Percentiles rank a stretch among this genome's conserved stretches.
phyloP scores from a whole-genome alignment of 2,113 vertebrate genomes.

The Phaethon lepturus region DNA sequence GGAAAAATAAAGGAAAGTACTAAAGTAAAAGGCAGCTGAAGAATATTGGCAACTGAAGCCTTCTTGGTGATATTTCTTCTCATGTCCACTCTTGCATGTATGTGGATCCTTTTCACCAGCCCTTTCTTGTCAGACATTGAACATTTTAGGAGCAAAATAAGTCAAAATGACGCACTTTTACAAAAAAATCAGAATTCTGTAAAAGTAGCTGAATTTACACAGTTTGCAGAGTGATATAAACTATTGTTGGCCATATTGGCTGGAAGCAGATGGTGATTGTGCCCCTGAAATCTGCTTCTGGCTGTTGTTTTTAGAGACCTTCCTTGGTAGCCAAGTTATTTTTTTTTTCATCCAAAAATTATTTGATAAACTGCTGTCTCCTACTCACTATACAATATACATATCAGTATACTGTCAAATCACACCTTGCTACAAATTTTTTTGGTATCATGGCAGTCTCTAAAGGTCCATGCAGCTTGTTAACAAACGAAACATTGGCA shows the following conservation, averaged over 20 bases:
- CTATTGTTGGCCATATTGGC: neutral
- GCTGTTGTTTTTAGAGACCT: neutral
- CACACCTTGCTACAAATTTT: neutral
- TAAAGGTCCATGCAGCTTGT: neutral
- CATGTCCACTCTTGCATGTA: neutral
- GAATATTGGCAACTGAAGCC: neutral
- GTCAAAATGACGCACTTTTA: neutral
- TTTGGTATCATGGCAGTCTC: neutral
- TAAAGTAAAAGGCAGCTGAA: conserved; percentile 41
- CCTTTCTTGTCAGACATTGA: neutral
- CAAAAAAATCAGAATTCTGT: neutral
- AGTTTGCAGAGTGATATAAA: neutral
- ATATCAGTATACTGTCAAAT: neutral
- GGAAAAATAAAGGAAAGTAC: neutral
- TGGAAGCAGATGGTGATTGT: conserved; percentile 11
- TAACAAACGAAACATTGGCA: neutral
- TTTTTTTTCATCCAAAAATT: neutral
- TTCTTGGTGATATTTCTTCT: neutral
- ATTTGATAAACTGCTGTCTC: neutral
- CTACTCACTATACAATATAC: neutral
- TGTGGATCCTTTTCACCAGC: neutral
- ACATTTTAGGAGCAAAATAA: neutral
- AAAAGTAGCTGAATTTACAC: neutral
- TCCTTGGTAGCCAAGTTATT: neutral
- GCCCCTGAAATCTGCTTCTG: neutral